These are phyloP conservation scores for Parnassius glacialis DNA, from an alignment of 2,888 invertebrate species.

Conservation along the genomic window DNA sequence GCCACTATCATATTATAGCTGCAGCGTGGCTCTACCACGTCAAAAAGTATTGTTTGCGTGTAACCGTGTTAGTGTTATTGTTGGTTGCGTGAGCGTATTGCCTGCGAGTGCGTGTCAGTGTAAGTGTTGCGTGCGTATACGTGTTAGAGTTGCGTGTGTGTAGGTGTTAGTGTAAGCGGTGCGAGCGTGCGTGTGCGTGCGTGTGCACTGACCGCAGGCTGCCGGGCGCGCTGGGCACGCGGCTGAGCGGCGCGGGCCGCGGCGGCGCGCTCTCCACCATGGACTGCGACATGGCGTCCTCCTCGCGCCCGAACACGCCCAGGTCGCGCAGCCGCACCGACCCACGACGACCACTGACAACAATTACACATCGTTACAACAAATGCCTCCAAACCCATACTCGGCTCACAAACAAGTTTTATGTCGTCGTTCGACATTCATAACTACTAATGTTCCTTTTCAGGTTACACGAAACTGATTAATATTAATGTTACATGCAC, in stretches of 20 bases:
- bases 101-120: too few relatives aligned
- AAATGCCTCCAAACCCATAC: too few relatives aligned
- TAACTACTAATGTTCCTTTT: too few relatives aligned
- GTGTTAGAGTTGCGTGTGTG: background rate
- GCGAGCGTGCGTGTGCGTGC: background rate
- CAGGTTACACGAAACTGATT: too few relatives aligned
- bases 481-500: background rate
- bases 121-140: too few relatives aligned
- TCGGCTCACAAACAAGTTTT: too few relatives aligned
- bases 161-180: background rate
- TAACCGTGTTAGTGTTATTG: background rate
- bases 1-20: too few relatives aligned
- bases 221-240: constrained; percentile 88
- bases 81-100: background rate
- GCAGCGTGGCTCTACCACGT: too few relatives aligned
- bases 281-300: constrained; percentile 77
- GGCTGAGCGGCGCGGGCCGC: constrained; percentile 69
- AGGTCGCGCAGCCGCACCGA: constrained; percentile 75
- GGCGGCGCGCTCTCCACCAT: constrained; percentile 65
- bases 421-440: too few relatives aligned
- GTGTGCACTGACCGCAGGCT: constrained; percentile 83
- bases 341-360: constrained; percentile 57
- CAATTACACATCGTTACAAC: background rate
- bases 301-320: constrained; percentile 61
- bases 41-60: background rate